Conservation (phyloP, 1,140 invertebrate species). For the Dendroctonus valens region DNA sequence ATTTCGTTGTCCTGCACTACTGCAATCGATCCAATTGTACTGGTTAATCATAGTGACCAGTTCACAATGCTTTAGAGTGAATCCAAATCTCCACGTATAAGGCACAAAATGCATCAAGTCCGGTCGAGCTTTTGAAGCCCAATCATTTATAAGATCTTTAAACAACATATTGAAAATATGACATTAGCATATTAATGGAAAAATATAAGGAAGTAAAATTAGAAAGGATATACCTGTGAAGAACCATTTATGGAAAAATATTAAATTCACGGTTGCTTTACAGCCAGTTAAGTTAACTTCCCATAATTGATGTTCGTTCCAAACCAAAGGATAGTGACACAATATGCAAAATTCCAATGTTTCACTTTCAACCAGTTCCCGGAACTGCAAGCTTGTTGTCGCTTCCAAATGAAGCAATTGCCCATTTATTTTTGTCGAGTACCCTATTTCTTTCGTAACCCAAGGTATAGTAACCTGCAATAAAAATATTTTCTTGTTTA, state of each 20-base stretch:
- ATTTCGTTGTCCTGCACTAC: slow-evolving; percentile 76
- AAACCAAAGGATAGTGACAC: slow-evolving; percentile 84
- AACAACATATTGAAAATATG: slow-evolving; percentile 9
- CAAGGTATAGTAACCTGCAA: slow-evolving; percentile 90
- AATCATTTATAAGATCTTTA: slow-evolving; percentile 90
- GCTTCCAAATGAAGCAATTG: slow-evolving; percentile 91
- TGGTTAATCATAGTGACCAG: slow-evolving; percentile 92
- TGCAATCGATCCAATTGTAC: slow-evolving; percentile 99
- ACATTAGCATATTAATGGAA: too few species aligned
- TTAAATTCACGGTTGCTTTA: slow-evolving; percentile 88
- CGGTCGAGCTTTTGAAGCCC: slow-evolving; percentile 85
- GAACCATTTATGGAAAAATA: slow-evolving; percentile 93
- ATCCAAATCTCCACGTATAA: slow-evolving; percentile 92
- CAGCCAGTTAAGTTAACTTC: slow-evolving; percentile 85
- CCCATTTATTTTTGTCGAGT: slow-evolving; percentile 86
- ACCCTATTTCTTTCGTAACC: slow-evolving; percentile 80
- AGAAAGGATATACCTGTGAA: slow-evolving; percentile 68
- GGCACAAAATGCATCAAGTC: slow-evolving; percentile 95
- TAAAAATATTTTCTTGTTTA: not conserved
- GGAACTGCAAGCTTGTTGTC: slow-evolving; percentile 89
- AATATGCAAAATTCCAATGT: slow-evolving; percentile 88
- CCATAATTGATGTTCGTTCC: slow-evolving; percentile 97
- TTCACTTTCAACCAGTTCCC: slow-evolving; percentile 89
- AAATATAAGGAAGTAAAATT: not conserved
- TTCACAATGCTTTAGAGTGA: slow-evolving; percentile 94